Base-by-base conservation (phyloP, 1,140 invertebrate species). In the Ceratina calcarata region DNA sequence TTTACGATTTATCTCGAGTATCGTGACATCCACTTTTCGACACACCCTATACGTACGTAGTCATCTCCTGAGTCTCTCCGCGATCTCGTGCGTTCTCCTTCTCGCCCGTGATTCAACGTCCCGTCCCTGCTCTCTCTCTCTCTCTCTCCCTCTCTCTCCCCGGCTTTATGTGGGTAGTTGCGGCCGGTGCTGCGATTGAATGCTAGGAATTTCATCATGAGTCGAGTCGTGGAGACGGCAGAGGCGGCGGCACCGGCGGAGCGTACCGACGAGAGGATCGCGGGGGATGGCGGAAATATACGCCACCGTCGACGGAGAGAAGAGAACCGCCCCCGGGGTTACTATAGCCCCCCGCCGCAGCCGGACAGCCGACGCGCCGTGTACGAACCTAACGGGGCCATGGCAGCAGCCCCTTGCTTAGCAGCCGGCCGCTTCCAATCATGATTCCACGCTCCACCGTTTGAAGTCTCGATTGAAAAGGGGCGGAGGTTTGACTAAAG, bases 391-490 rank as follows among this genome's bases (percentile, higher is more conserved):
- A 88, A 88, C 89, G 88, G 89, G 90, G 86, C 88, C 87, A 89
- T 86, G 58, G 57, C 68, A 6, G 53, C 68, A 66, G 77, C 55
- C 91, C 91, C 90, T 91, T 93, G 91, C 91, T 91, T 93, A 92
- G 90, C 89, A 91, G 88, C 91, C 92, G 72, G 78, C 76, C 85
- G 82, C 91, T 93, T 93, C 91, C 91, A 93, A 93, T 93, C 92
- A 93, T 93, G 92, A 93, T 93, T 92, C 91, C 90, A 90, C 88
- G 91, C 89, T 92, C 89, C 90, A 91, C 84, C 91, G 92, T 93
- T 93, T 93, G 92, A 93, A 93, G 92, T 93, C 90, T 93, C 91
- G 91, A 93, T 93, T 93, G 91, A 92, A 92, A 93, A 92, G 91
- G 91, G 92, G 92, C 90, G 92, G 91, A 91, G 92, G 92, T 91